A percentile compares a stretch with the other conserved stretches of the same genome.
phyloP scores from a whole-genome alignment of 2,888 invertebrate species.

The Drosophila atripex region DNA sequence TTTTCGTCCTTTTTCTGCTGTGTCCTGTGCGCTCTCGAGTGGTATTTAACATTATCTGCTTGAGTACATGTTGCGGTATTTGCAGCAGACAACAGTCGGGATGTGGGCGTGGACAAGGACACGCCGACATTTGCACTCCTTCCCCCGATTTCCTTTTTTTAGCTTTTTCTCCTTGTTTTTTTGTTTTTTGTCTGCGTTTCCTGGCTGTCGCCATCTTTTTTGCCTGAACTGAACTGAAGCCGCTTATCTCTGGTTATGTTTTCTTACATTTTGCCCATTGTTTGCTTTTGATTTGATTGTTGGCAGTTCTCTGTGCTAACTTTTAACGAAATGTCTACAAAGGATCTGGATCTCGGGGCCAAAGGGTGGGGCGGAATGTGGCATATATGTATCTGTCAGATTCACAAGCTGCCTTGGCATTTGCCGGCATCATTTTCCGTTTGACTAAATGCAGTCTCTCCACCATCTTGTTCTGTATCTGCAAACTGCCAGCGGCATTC shows the following conservation, averaged over 20 bases:
- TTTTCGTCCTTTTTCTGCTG: constrained; percentile 8
- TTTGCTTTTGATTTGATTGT: constrained; percentile 79
- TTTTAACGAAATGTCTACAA: constrained; percentile 81
- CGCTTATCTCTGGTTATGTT: constrained; percentile 80
- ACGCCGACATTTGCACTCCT: constrained; percentile 59
- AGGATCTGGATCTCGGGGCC: constrained; percentile 56
- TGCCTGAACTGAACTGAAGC: constrained; percentile 66
- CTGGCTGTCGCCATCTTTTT: constrained; percentile 71
- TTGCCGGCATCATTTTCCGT: constrained; percentile 75
- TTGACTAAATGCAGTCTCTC: constrained; percentile 76
- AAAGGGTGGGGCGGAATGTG: not conserved
- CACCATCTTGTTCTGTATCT: not conserved
- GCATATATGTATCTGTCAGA: constrained; percentile 57
- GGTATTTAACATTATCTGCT: constrained; percentile 81
- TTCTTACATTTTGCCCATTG: constrained; percentile 79
- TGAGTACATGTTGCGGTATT: constrained; percentile 81
- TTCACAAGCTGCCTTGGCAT: constrained; percentile 63
- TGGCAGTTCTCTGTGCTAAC: constrained; percentile 69
- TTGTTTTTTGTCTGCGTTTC: constrained; percentile 66
- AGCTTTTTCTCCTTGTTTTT: constrained; percentile 10
- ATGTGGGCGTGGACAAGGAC: constrained; percentile 62
- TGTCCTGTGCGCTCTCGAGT: constrained; percentile 66
- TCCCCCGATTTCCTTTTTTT: constrained; percentile 35
- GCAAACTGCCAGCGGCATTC: constrained; percentile 61
- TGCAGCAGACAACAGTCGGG: constrained; percentile 74